These are phyloP conservation scores for Odontocolon sp. DNA, from an alignment of 2,888 invertebrate species.

Conservation along the genomic window DNA sequence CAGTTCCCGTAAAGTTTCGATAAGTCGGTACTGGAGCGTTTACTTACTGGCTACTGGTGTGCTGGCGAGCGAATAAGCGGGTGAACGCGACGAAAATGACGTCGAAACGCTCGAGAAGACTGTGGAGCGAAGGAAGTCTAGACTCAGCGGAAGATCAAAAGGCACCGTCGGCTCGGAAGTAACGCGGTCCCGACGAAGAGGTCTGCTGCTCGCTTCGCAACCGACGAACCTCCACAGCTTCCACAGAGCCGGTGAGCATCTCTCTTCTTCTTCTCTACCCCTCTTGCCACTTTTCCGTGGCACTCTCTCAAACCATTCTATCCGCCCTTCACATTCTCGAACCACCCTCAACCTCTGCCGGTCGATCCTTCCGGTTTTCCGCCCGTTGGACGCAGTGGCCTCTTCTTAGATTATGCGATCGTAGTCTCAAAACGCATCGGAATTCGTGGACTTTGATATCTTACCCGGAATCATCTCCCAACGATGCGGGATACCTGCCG, in stretches of 20 bases:
- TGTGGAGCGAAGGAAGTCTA: conserved; percentile 68
- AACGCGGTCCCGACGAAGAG: conserved; percentile 67
- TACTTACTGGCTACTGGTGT: conserved; percentile 63
- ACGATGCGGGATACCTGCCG: background rate
- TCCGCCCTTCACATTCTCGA: conserved; percentile 15
- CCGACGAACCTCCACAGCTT: conserved; percentile 51
- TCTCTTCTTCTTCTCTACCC: background rate
- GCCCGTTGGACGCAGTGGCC: conserved; percentile 35
- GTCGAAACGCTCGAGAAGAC: background rate
- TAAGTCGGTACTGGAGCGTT: conserved; percentile 73
- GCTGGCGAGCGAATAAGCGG: conserved; percentile 2
- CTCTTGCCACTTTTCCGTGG: conserved; percentile 7
- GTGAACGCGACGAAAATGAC: conserved; percentile 37
- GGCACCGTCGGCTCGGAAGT: conserved; percentile 75
- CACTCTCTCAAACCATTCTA: too few species aligned
- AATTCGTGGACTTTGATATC: conserved; percentile 68
- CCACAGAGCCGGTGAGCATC: conserved; percentile 35
- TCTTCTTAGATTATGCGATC: conserved; percentile 65
- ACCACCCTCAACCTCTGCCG: background rate
- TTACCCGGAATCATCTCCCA: conserved; percentile 54
- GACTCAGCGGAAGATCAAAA: conserved; percentile 75
- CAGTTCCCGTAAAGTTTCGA: conserved; percentile 73
- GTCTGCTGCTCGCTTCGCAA: conserved; percentile 10
- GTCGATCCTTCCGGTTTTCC: conserved; percentile 34
- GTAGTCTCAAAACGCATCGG: conserved; percentile 59